Conservation (phyloP, 2,797 vertebrate genomes). For the Cryptoprocta ferox region DNA sequence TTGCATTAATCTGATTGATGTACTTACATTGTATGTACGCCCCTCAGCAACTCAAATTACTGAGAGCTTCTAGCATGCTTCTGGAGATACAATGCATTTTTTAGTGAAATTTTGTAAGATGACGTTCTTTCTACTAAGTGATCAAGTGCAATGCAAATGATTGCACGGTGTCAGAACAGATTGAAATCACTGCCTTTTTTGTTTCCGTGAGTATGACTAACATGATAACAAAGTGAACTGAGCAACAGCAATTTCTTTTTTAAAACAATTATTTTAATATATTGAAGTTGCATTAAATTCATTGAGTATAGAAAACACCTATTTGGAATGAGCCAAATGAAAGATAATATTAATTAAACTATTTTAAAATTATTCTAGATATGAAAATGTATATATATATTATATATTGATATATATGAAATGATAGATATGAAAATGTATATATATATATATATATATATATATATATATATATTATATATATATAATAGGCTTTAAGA, state of each 20-base stretch:
- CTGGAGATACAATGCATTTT: background rate
- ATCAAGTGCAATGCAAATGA: conserved; percentile 37
- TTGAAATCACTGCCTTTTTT: background rate
- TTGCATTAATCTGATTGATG: background rate
- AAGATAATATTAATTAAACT: background rate
- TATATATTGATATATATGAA: too few relatives aligned
- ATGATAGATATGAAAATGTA: too few relatives aligned
- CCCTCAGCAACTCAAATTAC: conserved; percentile 19
- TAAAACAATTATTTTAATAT: background rate
- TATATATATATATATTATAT: too few relatives aligned
- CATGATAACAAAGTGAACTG: background rate
- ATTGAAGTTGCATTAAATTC: background rate
- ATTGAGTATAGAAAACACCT: background rate
- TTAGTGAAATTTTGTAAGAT: background rate
- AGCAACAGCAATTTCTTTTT: background rate
- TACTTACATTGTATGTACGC: background rate
- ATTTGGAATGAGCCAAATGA: background rate
- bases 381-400: background rate
- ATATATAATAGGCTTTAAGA: background rate
- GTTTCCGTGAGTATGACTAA: background rate
- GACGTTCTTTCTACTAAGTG: background rate
- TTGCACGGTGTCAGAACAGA: background rate
- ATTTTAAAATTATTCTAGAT: background rate
- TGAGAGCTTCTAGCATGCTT: background rate
- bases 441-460: too few relatives aligned